Evolutionary conservation across 2,797 vertebrate genomes (phyloP).

Genomic region (Dendrocincla fuliginosa): DNA sequence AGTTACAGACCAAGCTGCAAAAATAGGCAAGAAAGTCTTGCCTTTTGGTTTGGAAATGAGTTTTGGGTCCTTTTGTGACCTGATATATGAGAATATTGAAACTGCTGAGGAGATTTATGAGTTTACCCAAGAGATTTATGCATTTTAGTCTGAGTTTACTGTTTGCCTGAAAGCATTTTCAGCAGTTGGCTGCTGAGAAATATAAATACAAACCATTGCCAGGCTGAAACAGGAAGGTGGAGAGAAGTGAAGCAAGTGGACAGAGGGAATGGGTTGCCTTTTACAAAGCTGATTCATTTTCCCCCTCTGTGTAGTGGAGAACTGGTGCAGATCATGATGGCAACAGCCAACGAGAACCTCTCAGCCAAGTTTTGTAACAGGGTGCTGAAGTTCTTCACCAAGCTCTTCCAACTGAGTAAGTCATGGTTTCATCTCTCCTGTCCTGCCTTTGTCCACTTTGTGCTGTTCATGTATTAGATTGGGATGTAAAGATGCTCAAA

Average conservation of each 20-base stretch:
- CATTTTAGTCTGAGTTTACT: not conserved
- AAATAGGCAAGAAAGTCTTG: not conserved
- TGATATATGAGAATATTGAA: not conserved
- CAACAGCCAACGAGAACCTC: constrained; percentile 94
- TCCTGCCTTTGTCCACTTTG: constrained; percentile 7
- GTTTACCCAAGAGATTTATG: not conserved
- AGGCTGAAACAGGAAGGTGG: not conserved
- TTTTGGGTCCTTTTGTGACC: not conserved
- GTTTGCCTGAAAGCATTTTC: not conserved
- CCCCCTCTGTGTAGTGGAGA: constrained; percentile 81
- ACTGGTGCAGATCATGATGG: constrained; percentile 99
- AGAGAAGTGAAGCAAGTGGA: not conserved
- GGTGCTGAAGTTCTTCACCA: constrained; percentile 98
- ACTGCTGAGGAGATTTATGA: not conserved
- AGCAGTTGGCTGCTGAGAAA: not conserved
- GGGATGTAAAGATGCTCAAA: not conserved
- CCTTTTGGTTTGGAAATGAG: not conserved
- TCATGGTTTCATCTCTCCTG: constrained; percentile 49
- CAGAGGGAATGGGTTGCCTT: not conserved
- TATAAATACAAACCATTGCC: not conserved
- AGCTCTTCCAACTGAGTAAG: constrained; percentile 98
- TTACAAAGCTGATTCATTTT: constrained; percentile 16
- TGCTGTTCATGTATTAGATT: not conserved
- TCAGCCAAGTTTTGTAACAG: constrained; percentile 98
- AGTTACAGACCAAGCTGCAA: not conserved